These are phyloP conservation scores for Xestoiulus laeticollis DNA, from an alignment of 2,888 invertebrate species.

Conservation along the genomic window DNA sequence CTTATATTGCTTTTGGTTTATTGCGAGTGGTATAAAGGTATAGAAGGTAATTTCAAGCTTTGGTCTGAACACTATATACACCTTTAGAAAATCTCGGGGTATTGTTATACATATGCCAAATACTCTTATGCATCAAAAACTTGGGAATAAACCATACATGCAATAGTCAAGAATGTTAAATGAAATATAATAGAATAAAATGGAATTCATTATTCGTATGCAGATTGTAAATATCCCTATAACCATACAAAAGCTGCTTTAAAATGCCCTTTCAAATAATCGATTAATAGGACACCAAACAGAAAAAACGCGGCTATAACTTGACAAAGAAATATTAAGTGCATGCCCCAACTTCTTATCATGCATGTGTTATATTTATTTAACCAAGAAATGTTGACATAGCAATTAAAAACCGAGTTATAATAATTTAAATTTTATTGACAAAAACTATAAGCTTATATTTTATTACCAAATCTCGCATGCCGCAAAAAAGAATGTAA, in stretches of 20 bases:
- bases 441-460: no score
- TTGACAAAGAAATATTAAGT: not conserved
- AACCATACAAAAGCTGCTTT: no score
- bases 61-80: not conserved
- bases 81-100: not conserved
- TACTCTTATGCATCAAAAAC: not conserved
- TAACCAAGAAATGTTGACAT: not conserved
- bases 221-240: no score
- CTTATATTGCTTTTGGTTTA: constrained; percentile 23
- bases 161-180: not conserved
- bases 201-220: no score
- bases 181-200: no score
- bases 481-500: no score
- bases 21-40: not conserved
- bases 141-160: not conserved
- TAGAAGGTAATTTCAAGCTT: not conserved
- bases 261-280: not conserved
- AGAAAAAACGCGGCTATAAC: not conserved
- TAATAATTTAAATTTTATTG: not conserved
- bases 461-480: no score
- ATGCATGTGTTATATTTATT: not conserved
- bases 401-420: not conserved
- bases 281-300: not conserved
- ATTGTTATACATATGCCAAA: not conserved
- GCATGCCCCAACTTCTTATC: not conserved